A percentile compares a stretch with the other conserved stretches of the same genome.
phyloP scores from a whole-genome alignment of 53 echinoderm and acorn worm species.

The Patiria pectinifera region DNA sequence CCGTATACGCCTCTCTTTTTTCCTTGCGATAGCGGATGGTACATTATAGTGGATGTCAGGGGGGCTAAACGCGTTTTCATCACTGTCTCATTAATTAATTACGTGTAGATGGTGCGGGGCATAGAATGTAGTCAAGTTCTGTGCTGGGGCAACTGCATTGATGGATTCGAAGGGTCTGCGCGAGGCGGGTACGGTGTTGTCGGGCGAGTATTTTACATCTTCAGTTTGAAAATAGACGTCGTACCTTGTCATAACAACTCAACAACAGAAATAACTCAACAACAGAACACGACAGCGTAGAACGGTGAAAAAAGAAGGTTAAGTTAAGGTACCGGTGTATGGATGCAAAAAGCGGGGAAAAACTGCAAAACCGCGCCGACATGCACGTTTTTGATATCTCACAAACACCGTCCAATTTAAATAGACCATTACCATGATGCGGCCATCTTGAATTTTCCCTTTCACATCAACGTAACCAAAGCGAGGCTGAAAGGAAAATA shows the following conservation, averaged over 20 bases:
- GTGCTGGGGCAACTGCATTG: not conserved
- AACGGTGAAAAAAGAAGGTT: no score
- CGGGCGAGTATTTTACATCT: not conserved
- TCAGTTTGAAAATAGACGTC: not conserved
- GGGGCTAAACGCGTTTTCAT: not conserved
- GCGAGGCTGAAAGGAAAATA: no score
- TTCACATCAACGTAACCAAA: no score
- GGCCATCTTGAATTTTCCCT: no score
- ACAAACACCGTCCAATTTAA: no score
- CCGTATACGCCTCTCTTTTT: not conserved
- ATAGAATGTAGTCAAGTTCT: not conserved
- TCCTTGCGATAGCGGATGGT: no score
- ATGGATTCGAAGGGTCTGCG: not conserved
- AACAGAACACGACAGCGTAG: no score
- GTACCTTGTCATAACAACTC: not conserved
- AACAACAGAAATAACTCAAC: not conserved
- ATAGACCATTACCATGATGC: no score
- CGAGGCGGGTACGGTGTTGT: not conserved
- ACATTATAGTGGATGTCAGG: not conserved
- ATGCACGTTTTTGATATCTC: no score
- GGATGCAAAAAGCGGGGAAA: no score
- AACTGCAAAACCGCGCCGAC: no score
- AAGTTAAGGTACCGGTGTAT: no score
- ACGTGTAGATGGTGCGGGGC: slow-evolving; percentile 13
- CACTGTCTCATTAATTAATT: slow-evolving; percentile 58